These are phyloP conservation scores for Meiosimyza platycephala DNA, from an alignment of 2,888 invertebrate genomes.

Conservation along the genomic window DNA sequence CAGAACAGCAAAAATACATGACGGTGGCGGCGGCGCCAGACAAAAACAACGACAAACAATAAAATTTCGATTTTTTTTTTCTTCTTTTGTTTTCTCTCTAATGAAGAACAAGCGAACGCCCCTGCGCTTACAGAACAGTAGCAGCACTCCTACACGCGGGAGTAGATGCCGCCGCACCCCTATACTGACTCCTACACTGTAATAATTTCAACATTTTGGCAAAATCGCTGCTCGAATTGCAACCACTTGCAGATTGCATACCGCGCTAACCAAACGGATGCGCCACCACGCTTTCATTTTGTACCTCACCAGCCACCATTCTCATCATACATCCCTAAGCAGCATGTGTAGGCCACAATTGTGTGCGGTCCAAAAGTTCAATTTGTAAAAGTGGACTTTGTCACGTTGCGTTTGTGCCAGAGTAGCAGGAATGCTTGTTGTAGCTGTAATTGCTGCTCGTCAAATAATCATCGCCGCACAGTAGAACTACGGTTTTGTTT, in stretches of 20 bases:
- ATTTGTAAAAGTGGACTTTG: slow-evolving; percentile 30
- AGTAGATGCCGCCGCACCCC: background rate
- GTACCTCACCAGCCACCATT: background rate
- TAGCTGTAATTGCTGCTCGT: background rate
- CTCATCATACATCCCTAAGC: background rate
- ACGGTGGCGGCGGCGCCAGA: slow-evolving; percentile 20
- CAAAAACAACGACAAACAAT: background rate
- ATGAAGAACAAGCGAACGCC: slow-evolving; percentile 1
- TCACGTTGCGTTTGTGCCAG: slow-evolving; percentile 29
- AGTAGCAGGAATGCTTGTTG: background rate
- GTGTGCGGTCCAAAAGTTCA: slow-evolving; percentile 31
- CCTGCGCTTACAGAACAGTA: background rate
- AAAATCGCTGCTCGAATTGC: background rate
- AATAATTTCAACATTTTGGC: background rate
- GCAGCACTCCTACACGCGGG: background rate
- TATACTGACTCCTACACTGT: background rate
- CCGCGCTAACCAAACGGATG: background rate
- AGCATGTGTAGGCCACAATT: slow-evolving; percentile 5
- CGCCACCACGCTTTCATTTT: background rate
- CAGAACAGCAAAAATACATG: slow-evolving; percentile 3
- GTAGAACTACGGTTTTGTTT: too few species aligned
- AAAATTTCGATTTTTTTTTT: background rate
- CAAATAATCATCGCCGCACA: too few species aligned
- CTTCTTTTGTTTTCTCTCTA: background rate
- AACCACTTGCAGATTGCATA: background rate